Percentiles rank a stretch among this genome's conserved stretches.
These are phyloP conservation scores for Lucinisca nassula DNA, from an alignment of 2,888 invertebrate genomes.

Conservation along the genomic window DNA sequence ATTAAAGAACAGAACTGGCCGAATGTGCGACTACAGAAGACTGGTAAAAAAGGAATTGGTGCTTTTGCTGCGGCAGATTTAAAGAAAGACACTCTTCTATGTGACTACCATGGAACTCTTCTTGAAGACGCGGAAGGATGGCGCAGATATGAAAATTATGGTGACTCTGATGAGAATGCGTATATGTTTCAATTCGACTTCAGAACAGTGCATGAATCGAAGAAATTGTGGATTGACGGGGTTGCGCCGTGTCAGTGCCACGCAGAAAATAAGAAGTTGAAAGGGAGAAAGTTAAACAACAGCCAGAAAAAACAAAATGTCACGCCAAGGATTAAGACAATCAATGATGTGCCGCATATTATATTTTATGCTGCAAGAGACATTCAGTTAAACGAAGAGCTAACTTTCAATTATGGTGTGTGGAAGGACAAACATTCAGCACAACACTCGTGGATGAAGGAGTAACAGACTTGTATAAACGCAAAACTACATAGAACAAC, in stretches of 20 bases:
- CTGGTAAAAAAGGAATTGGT: neutral
- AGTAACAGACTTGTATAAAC: neutral
- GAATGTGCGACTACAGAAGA: neutral
- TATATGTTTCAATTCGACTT: slow-evolving; percentile 11
- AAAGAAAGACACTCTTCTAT: neutral
- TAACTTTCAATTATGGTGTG: neutral
- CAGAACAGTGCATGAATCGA: neutral
- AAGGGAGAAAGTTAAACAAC: slow-evolving; percentile 11
- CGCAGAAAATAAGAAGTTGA: slow-evolving; percentile 11
- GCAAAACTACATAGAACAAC: neutral
- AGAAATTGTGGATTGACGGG: slow-evolving; percentile 7
- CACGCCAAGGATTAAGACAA: neutral
- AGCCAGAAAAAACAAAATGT: slow-evolving; percentile 12
- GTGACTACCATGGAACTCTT: slow-evolving; percentile 14
- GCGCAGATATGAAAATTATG: slow-evolving; percentile 7
- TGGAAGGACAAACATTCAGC: neutral
- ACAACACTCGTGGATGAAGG: neutral
- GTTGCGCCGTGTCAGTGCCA: slow-evolving; percentile 15
- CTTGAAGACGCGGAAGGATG: neutral
- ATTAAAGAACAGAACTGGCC: neutral
- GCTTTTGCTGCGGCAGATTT: neutral
- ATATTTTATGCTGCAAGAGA: neutral
- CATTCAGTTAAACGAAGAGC: neutral
- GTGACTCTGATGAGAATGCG: neutral
- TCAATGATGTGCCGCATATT: neutral